Conservation (phyloP, 1,140 invertebrate species). For the Pseudomyrmex cubaensis region DNA sequence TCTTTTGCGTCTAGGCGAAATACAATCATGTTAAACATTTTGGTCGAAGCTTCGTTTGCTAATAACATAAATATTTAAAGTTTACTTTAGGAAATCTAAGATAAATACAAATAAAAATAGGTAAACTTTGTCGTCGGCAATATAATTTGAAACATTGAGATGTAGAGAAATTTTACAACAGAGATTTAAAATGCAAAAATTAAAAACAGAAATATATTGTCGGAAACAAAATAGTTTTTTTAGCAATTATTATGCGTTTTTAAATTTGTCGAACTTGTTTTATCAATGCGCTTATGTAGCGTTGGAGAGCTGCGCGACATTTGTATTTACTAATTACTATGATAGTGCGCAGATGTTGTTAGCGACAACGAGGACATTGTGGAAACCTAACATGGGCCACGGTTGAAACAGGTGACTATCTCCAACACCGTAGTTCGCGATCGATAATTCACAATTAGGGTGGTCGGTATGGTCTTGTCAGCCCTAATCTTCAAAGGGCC, state of each 20-base stretch:
- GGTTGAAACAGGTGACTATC: constrained; percentile 54
- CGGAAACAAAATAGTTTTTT: background rate
- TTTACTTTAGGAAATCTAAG: background rate
- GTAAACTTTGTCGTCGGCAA: background rate
- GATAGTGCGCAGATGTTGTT: constrained; percentile 59
- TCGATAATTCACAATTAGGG: constrained; percentile 66
- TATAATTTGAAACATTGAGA: constrained; percentile 11
- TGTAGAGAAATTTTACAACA: no score
- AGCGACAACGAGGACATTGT: constrained; percentile 58
- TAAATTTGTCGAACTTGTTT: constrained; percentile 19
- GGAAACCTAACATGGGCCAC: constrained; percentile 50
- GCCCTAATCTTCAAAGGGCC: constrained; percentile 59
- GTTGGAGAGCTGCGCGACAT: constrained; percentile 7
- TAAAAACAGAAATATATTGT: no score
- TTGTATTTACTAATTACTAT: constrained; percentile 59
- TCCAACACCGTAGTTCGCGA: constrained; percentile 25
- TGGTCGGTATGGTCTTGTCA: constrained; percentile 54
- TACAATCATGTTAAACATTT: constrained; percentile 27
- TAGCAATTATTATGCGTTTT: background rate
- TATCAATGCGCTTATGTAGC: background rate
- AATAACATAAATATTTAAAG: constrained; percentile 32
- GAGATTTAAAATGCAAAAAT: no score
- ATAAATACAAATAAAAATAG: constrained; percentile 5
- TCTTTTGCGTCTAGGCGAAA: background rate
- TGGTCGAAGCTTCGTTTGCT: constrained; percentile 34